Percentiles rank a stretch among this genome's conserved stretches.
These are phyloP conservation scores for Echeneis naucrates DNA, from an alignment of 2,797 vertebrate genomes.

Conservation along the genomic window DNA sequence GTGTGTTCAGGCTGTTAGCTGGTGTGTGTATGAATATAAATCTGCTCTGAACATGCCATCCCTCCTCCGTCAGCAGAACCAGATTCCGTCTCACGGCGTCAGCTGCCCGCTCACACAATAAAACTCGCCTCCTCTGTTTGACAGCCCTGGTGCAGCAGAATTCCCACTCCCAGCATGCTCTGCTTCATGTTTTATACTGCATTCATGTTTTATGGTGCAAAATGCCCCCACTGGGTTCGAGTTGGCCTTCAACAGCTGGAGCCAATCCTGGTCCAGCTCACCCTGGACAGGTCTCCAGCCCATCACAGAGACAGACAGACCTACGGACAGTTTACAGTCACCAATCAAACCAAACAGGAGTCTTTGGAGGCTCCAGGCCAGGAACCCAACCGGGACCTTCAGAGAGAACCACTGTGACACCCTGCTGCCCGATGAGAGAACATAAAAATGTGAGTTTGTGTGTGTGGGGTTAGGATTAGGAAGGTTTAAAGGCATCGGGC, in stretches of 20 bases:
- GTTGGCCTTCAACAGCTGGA: no score
- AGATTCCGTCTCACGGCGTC: slow-evolving; percentile 18
- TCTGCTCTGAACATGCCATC: slow-evolving; percentile 15
- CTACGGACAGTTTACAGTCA: no score
- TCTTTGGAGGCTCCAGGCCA: no score
- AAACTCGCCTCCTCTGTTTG: slow-evolving; percentile 40
- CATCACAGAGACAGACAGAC: no score
- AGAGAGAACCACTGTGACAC: no score
- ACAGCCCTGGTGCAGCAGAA: slow-evolving; percentile 37
- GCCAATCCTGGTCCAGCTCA: no score
- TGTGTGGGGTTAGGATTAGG: not conserved
- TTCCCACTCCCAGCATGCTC: slow-evolving; percentile 55
- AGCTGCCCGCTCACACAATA: slow-evolving; percentile 37
- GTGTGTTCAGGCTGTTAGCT: slow-evolving; percentile 14
- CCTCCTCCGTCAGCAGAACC: slow-evolving; percentile 24
- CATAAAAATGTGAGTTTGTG: not conserved
- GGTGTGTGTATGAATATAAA: slow-evolving; percentile 20
- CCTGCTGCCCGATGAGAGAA: no score
- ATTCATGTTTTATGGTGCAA: not conserved
- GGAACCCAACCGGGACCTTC: no score
- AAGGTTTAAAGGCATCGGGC: slow-evolving; percentile 28
- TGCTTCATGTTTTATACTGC: slow-evolving; percentile 21
- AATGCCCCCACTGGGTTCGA: slow-evolving; percentile 2
- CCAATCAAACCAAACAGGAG: no score
- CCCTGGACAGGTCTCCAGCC: no score